Evolutionary conservation across 2,888 invertebrate genomes (phyloP).

Genomic region (Hydriomena furcata): DNA sequence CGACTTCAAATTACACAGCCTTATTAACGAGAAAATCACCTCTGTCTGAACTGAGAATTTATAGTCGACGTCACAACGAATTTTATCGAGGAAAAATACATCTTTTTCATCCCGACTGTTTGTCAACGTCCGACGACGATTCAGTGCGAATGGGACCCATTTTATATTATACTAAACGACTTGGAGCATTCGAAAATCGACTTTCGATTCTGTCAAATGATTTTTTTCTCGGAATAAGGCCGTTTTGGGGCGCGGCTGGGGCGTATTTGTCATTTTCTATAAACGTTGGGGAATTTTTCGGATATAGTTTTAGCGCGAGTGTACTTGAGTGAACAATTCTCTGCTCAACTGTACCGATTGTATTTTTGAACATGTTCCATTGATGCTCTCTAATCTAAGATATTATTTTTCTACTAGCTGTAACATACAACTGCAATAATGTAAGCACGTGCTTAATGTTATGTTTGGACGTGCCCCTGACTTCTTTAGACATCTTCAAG

Average conservation of each 20-base stretch:
- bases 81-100: constrained; percentile 76
- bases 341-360: too few species aligned
- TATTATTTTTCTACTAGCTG: too few species aligned
- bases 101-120: constrained; percentile 72
- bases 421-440: too few species aligned
- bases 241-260: constrained; percentile 19
- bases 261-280: constrained; percentile 30
- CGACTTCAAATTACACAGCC: constrained; percentile 23
- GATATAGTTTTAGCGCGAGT: constrained; percentile 8
- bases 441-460: too few species aligned
- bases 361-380: too few species aligned
- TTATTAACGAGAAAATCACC: constrained; percentile 44
- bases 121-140: constrained; percentile 74
- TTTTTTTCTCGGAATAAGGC: constrained; percentile 42
- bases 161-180: constrained; percentile 62
- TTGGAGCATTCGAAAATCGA: constrained; percentile 43
- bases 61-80: constrained; percentile 55
- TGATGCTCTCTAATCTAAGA: too few species aligned
- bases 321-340: constrained; percentile 9
- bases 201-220: constrained; percentile 41
- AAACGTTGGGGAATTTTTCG: constrained; percentile 18
- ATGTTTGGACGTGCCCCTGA: too few species aligned
- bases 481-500: too few species aligned
- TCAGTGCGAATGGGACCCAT: constrained; percentile 65
- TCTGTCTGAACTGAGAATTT: constrained; percentile 45